Base-by-base conservation (phyloP, 2,797 vertebrate species). In the Myotis pilosus region DNA sequence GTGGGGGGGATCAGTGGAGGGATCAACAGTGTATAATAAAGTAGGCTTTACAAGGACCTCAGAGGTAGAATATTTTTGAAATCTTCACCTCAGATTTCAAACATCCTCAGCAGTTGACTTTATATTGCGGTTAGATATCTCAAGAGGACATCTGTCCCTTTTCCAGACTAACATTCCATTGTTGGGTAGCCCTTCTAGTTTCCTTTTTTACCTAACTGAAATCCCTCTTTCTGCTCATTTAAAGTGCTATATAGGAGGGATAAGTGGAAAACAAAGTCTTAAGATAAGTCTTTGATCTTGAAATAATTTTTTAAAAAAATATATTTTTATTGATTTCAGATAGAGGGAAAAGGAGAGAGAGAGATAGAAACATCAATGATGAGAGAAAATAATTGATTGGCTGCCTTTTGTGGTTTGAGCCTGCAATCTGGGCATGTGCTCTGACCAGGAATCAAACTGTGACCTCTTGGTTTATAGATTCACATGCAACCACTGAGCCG, bases 211-310 rank as follows among this genome's bases (percentile, higher is more conserved):
- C 68, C 57, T 60, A 72, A 38, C 33, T 68, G 62, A 84, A 95
- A 89, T 89, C 57, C 47, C 30, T n/a, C 17, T 62, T 82, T 94
- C 83, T 96, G 64, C 51, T 92, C 64, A 74, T 91, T 94, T 89
- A 64, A 78, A 95, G 28, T 92, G 44, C 44, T 93, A 1, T 85
- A 79, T 89, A 68, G 89, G 72, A 55, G 76, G 17, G 19, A n/a
- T 60, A 86, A 88, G n/a, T 64, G 8, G 71, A 93, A 95, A 91
- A 82, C 71, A 68, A 28, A 25, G 12, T 60, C 57, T 87, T 69
- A 76, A 93, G 44, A 85, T 81, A 89, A 91, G 9, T 76, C 38
- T 95, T 94, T 94, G 66, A 30, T 80, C 53, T 92, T 91, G 62
- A 85, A 95, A 60, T 60, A 60, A 60, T 60, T 28, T 44, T 60